Percentiles rank a stretch among this genome's conserved stretches.
Conservation (phyloP, 2,113 vertebrate species). For the Kryptolebias marmoratus region DNA sequence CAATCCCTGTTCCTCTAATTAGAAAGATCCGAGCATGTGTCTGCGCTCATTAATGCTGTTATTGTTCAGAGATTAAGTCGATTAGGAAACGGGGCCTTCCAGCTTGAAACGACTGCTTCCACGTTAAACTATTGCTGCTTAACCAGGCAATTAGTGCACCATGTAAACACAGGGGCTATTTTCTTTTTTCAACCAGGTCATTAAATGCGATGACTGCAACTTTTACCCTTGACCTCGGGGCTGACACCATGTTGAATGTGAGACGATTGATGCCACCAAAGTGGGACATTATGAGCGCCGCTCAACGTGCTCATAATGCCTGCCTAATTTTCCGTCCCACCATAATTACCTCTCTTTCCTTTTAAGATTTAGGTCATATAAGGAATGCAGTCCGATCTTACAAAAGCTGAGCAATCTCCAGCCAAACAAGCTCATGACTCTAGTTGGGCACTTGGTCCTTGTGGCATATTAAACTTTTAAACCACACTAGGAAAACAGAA, state of each 20-base stretch:
- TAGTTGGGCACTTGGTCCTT: slow-evolving; percentile 54
- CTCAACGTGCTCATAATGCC: slow-evolving; percentile 5
- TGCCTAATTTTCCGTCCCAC: slow-evolving; percentile 25
- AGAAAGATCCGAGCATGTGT: slow-evolving; percentile 62
- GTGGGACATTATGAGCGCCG: slow-evolving; percentile 2
- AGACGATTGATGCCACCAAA: slow-evolving; percentile 1
- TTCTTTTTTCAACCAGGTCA: neutral
- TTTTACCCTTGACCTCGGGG: slow-evolving; percentile 15
- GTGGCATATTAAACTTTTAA: slow-evolving; percentile 46
- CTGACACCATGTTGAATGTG: neutral
- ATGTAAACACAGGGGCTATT: neutral
- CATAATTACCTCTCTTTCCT: slow-evolving; percentile 46
- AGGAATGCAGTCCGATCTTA: slow-evolving; percentile 67
- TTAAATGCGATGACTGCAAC: slow-evolving; percentile 1
- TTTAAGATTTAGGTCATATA: slow-evolving; percentile 63
- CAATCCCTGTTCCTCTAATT: slow-evolving; percentile 56
- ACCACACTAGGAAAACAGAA: slow-evolving; percentile 16
- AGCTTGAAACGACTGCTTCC: slow-evolving; percentile 35
- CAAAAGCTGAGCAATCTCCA: slow-evolving; percentile 56
- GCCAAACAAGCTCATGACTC: slow-evolving; percentile 70
- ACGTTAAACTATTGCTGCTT: slow-evolving; percentile 1
- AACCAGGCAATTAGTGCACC: neutral
- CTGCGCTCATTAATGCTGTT: slow-evolving; percentile 70
- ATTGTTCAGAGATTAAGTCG: slow-evolving; percentile 72
- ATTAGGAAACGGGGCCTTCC: slow-evolving; percentile 41